Base-by-base conservation (phyloP, 2,113 vertebrate species). In the Coturnix japonica region DNA sequence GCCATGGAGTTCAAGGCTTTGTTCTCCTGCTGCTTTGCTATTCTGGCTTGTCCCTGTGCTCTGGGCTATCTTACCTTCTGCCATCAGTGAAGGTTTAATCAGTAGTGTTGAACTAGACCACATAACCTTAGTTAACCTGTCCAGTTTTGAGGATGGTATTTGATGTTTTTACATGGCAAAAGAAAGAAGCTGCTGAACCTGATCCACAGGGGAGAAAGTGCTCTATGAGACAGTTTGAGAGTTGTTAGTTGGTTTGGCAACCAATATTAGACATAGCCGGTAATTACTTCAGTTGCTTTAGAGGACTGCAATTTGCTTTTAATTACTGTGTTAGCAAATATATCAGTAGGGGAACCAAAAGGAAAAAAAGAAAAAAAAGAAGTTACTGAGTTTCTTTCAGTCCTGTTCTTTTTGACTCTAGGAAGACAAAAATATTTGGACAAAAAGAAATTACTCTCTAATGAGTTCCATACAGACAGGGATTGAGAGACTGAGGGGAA, bases 291-390 rank as follows among this genome's bases (percentile, higher is more conserved):
- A 66, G 67, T 57, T 90, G 63, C 71, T 89, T 66, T 66, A 66
- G 66, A 95, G 41, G 33, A 93, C 54, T 84, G 64, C 81, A 95
- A 89, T 93, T 96, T 95, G 49, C 77, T 90, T 95, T 95, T 95
- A 91, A 91, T 91, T 95, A 90, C 51, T 87, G 31, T 94, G 76
- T 91, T 85, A 87, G 37, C 81, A 93, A 91, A 76, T 60, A 81
- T 33, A 72, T 85, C 91, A 81, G 83, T 63, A 53, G 65, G 70
- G 19, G 90, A 79, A 75, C 47, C 21, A 93, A 77, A 12, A 71
- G 41, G 22, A 49, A 49, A 49, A 13, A 41, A 39, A 39, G 11
- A 44, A 46, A 10, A 90, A 83, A 74, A 84, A 70, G 69, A 64
- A 53, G 7, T 33, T 91, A 33, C 41, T 76, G 61, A 73, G 25